These are phyloP conservation scores for Poliocrania exsul DNA, from an alignment of 2,797 vertebrate genomes.

Conservation along the genomic window DNA sequence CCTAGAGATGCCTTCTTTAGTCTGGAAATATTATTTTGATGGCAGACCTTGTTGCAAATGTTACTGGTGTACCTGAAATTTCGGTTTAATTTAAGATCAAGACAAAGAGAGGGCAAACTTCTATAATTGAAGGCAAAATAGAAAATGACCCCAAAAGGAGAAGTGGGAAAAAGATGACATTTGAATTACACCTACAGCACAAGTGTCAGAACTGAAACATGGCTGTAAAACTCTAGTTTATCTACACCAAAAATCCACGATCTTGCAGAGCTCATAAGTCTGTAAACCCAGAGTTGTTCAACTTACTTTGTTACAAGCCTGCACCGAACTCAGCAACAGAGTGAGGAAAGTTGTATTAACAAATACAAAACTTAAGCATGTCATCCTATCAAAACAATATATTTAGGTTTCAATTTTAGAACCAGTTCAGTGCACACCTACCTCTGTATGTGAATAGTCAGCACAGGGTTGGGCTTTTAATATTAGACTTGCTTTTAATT, in stretches of 20 bases:
- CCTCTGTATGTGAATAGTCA: neutral
- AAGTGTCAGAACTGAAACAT: neutral
- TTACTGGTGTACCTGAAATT: neutral
- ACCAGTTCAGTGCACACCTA: neutral
- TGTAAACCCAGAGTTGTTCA: neutral
- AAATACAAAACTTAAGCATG: neutral
- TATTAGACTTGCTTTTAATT: neutral
- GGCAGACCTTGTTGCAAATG: neutral
- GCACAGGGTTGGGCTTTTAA: neutral
- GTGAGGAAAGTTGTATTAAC: neutral
- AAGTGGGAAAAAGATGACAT: conserved; percentile 13
- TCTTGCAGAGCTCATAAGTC: neutral
- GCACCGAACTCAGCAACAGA: neutral
- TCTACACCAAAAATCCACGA: neutral
- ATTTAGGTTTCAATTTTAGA: neutral
- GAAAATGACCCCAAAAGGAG: neutral
- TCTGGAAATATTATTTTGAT: neutral
- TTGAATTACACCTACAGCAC: conserved; percentile 7
- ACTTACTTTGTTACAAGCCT: neutral
- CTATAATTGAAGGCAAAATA: neutral
- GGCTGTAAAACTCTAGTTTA: neutral
- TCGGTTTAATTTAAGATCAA: neutral
- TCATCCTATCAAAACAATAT: neutral
- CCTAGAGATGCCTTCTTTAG: neutral
- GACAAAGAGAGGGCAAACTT: neutral